Base-by-base conservation (phyloP, 2,113 vertebrate genomes). In the Rhea pennata region DNA sequence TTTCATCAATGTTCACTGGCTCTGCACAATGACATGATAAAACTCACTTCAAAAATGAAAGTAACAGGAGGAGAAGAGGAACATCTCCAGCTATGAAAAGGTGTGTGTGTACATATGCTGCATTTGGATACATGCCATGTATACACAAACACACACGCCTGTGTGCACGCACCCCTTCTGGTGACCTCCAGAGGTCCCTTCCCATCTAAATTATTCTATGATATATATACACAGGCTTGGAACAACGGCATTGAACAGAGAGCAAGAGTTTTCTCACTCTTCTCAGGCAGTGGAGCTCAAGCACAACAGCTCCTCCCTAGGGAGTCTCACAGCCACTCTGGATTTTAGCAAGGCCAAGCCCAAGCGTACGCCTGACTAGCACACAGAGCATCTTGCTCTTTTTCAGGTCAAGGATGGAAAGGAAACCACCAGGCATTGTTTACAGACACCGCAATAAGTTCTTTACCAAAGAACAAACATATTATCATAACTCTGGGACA, bases 21-120 rank as follows among this genome's bases (percentile, higher is more conserved):
- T 94, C 75, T 83, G 73, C 95, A 84, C 17, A 92, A 81, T 17
- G 16, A 83, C 21, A 92, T 51, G 64, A 83, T 84, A 97, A 94
- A 93, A 77, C 87, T 56, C 1, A 80, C 36, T 50, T 21, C 40
- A 88, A 24, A 82, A 70, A 48, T 13, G 3, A 50, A 95, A 93
- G 86, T 24, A 74, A 50, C 3, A 27, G 7, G 31, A 5, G 80
- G 69, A 78, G 5, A 82, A 72, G 8, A 76, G 9, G 10, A 84
- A 58, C 61, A 33, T 46, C 88, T 95, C 15, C 78, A 95, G 22
- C 73, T 84, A 79, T 17, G 44, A 93, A 44, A 70, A 81, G 36
- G 5, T 73, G 51, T 61, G 4, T n/a, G 21, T 67, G n/a, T 44
- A 80, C 46, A 31, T 20, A 40, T 27, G 5, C 10, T 54, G 6